These are phyloP conservation scores for Lithophane leautieri DNA, from an alignment of 2,888 invertebrate genomes.

Conservation along the genomic window DNA sequence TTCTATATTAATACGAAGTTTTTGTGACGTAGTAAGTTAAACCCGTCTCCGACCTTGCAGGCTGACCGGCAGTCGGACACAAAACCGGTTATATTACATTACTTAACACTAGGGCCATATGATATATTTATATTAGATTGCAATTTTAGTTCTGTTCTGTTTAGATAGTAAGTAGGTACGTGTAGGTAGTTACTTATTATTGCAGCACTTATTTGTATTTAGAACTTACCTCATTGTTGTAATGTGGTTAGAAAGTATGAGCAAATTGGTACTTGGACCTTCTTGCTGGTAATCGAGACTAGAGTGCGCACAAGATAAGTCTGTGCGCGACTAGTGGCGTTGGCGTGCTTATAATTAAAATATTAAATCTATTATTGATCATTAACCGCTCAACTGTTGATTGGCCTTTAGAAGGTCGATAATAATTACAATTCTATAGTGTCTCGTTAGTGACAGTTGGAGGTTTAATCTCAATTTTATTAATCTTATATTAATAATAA, in stretches of 20 bases:
- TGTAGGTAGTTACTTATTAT: conserved; percentile 21
- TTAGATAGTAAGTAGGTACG: conserved; percentile 18
- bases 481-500: too few species aligned
- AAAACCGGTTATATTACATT: conserved; percentile 74
- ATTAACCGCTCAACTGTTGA: too few species aligned
- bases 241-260: not conserved
- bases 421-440: too few species aligned
- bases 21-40: conserved; percentile 62
- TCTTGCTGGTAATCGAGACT: not conserved
- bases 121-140: conserved; percentile 44
- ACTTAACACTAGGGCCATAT: conserved; percentile 64
- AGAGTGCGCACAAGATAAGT: too few species aligned
- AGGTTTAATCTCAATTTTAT: too few species aligned
- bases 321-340: too few species aligned
- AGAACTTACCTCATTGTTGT: not conserved
- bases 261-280: not conserved
- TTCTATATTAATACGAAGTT: conserved; percentile 53
- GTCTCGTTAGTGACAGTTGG: too few species aligned
- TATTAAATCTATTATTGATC: too few species aligned
- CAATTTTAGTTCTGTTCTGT: conserved; percentile 17
- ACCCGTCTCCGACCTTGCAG: conserved; percentile 86
- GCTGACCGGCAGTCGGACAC: conserved; percentile 69
- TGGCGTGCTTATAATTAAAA: too few species aligned
- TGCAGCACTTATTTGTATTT: conserved; percentile 18
- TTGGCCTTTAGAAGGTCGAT: too few species aligned